Evolutionary conservation across 2,113 vertebrate species (phyloP), one percentile per base, ranked within the genome.

Genomic region (Semnornis frantzii): DNA sequence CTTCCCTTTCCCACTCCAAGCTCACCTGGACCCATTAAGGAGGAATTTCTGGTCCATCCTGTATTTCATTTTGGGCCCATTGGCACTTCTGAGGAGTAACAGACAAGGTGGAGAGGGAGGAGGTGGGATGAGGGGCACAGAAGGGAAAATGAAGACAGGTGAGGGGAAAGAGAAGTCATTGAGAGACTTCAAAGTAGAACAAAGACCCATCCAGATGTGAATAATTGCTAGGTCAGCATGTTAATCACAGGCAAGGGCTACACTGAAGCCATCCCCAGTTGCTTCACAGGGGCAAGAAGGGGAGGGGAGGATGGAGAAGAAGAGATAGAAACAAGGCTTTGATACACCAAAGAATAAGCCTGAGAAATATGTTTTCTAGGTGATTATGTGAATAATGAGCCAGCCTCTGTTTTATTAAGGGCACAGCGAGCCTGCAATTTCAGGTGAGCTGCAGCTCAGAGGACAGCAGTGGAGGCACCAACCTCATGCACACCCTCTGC

Each of bases 1-100:
- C 80, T 94, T 94, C 78, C 85, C 82, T 87, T 83, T 92, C 28
- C 72, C 72, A 68, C 81, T 66, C 79, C 46, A 34, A 62, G 84
- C 96, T 97, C 96, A 97, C 96, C 97, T 96, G 96, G 92, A n/a
- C 94, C 93, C 57, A 97, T 97, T 96, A 97, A 19, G 76, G 27
- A 97, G 94, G 96, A 95, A 97, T 97, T 97, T 73, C 76, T 72
- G 71, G n/a, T 23, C 62, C 44, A 0, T 88, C 84, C 89, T 82
- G 15, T 69, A 28, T 91, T 92, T 95, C 90, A 85, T 81, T 94
- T 73, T 86, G 95, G 93, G 59, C 91, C 86, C 81, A 88, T 64
- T 89, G 93, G 82, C 86, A 57, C 96, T 96, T 95, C 81, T 91
- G 92, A 96, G 85, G 91, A 88, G 81, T 92, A 18, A 92, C 44